Conservation (phyloP, 2,113 vertebrate genomes). For the Mungos mungo region DNA sequence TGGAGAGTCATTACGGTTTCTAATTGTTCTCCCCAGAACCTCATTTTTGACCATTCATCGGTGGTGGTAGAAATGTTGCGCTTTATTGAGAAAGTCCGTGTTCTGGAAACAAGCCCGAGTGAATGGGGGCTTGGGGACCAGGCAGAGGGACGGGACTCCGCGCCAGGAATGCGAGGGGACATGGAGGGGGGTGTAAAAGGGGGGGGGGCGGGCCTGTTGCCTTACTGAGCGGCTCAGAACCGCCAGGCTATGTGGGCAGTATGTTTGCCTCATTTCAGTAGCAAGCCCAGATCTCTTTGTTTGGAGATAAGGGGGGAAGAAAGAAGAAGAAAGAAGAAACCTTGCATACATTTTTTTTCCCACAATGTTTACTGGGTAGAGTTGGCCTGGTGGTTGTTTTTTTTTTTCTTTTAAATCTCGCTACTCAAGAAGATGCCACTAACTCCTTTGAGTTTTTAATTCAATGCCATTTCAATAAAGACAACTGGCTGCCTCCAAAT, state of each 20-base stretch:
- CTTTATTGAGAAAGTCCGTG: background rate
- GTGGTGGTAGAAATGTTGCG: constrained; percentile 72
- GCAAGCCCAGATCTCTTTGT: constrained; percentile 78
- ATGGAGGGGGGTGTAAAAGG: no score
- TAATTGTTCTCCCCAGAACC: constrained; percentile 64
- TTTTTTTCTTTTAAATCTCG: background rate
- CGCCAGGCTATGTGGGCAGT: background rate
- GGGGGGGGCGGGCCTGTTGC: no score
- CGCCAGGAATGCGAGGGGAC: background rate
- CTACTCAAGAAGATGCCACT: constrained; percentile 42
- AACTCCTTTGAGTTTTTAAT: constrained; percentile 70
- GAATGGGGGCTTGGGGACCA: no score
- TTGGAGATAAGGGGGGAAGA: constrained; percentile 49
- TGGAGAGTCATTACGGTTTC: constrained; percentile 75
- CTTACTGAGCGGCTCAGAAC: background rate
- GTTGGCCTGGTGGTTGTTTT: background rate
- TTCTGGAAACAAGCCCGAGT: background rate
- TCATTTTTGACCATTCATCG: constrained; percentile 47
- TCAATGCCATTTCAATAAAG: constrained; percentile 71
- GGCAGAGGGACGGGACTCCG: background rate
- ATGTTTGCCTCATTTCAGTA: constrained; percentile 58
- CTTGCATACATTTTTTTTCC: background rate
- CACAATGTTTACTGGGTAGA: background rate
- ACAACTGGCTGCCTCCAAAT: constrained; percentile 78
- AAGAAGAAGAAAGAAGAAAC: background rate